Conservation (phyloP, 2,797 vertebrate species). For the Microchirus variegatus region DNA sequence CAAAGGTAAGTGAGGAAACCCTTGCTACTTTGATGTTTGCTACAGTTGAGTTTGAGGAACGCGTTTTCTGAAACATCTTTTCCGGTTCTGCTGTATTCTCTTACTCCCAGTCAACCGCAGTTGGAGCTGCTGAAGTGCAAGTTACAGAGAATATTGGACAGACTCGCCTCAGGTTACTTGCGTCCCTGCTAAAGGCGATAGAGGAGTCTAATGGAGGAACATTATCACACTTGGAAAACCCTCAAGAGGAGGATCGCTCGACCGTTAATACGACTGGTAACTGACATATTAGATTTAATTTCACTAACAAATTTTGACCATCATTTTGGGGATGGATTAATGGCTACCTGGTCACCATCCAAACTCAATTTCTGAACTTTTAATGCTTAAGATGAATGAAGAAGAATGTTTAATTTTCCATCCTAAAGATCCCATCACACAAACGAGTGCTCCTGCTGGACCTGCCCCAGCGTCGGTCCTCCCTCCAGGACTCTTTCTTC, state of each 20-base stretch:
- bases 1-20: constrained; percentile 69
- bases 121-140: not conserved
- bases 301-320: no score
- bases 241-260: not conserved
- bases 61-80: not conserved
- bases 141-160: constrained; percentile 29
- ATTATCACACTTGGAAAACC: constrained; percentile 37
- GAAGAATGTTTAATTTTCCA: not conserved
- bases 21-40: no score
- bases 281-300: no score
- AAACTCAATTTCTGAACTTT: not conserved
- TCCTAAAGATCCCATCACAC: constrained; percentile 25
- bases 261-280: constrained; percentile 11
- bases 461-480: constrained; percentile 25
- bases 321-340: no score
- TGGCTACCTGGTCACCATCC: no score
- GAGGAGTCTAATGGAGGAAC: constrained; percentile 59
- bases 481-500: constrained; percentile 11
- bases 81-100: not conserved
- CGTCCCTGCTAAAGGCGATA: constrained; percentile 66
- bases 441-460: constrained; percentile 1
- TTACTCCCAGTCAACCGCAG: constrained; percentile 23
- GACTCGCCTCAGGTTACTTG: constrained; percentile 63
- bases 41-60: not conserved
- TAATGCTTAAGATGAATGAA: no score